Percentiles rank a stretch among this genome's conserved stretches.
Conservation (phyloP, 1,140 invertebrate genomes). For the Akabosia matsudoensis region DNA sequence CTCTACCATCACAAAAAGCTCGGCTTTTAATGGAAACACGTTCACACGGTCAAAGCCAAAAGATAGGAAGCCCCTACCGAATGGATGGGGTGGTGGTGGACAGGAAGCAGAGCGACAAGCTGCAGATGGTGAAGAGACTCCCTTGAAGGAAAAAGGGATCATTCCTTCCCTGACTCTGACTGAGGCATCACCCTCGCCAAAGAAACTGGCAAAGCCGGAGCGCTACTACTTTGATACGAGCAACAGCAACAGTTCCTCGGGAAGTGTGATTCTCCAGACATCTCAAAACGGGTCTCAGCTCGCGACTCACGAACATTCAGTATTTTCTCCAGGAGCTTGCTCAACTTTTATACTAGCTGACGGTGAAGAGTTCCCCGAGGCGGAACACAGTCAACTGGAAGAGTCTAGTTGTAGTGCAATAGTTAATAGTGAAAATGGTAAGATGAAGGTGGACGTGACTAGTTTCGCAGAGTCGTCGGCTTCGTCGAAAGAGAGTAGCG, state of each 20-base stretch:
- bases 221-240: not conserved
- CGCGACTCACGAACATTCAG: not conserved
- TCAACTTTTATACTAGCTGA: slow-evolving; percentile 10
- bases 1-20: slow-evolving; percentile 13
- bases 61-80: not conserved
- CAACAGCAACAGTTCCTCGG: not conserved
- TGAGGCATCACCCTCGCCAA: not conserved
- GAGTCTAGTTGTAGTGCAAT: not conserved
- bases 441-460: not conserved
- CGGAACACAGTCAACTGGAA: not conserved
- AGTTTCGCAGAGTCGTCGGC: too few relatives aligned
- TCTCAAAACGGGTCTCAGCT: not conserved
- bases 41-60: slow-evolving; percentile 11
- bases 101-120: not conserved
- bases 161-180: not conserved
- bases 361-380: not conserved
- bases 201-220: not conserved
- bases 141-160: not conserved
- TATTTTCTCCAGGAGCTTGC: not conserved
- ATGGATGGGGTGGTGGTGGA: not conserved
- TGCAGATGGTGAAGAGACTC: not conserved
- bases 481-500: not conserved
- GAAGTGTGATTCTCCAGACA: not conserved
- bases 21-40: slow-evolving; percentile 14
- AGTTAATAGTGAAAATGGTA: not conserved